Evolutionary conservation across 1,140 invertebrate species (phyloP).

Genomic region (Melitaea cinxia): DNA sequence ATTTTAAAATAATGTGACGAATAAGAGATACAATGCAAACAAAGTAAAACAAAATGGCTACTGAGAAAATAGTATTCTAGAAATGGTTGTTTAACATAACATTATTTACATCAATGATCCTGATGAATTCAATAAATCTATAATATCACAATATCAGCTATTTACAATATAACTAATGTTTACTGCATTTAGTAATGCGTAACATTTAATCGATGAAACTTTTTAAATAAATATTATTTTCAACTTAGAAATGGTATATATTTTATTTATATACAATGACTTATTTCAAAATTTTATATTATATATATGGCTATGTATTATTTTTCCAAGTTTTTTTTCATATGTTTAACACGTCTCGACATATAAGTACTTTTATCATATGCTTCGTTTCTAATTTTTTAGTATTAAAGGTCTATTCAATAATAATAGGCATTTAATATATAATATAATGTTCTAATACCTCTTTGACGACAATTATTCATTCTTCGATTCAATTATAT

Average conservation of each 20-base stretch:
- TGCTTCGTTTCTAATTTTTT: neutral
- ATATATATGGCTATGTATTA: neutral
- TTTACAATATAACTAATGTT: slow-evolving; percentile 26
- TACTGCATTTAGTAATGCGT: slow-evolving; percentile 1
- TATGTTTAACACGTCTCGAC: neutral
- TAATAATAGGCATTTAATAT: neutral
- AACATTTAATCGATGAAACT: too few species aligned
- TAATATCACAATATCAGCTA: slow-evolving; percentile 41
- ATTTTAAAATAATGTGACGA: neutral
- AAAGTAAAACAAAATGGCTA: neutral
- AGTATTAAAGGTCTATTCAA: neutral
- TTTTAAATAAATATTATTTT: too few species aligned
- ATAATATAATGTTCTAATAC: neutral
- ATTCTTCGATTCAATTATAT: neutral
- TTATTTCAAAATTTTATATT: neutral
- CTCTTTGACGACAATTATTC: neutral
- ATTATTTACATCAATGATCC: neutral
- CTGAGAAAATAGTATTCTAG: neutral
- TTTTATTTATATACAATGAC: neutral
- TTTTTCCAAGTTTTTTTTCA: too few species aligned
- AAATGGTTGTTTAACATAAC: neutral
- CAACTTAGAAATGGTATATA: neutral
- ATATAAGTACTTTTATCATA: neutral
- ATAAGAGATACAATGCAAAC: neutral
- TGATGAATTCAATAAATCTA: neutral